Conservation (phyloP, 2,888 invertebrate genomes). For the Ryuthela nishihirai region DNA sequence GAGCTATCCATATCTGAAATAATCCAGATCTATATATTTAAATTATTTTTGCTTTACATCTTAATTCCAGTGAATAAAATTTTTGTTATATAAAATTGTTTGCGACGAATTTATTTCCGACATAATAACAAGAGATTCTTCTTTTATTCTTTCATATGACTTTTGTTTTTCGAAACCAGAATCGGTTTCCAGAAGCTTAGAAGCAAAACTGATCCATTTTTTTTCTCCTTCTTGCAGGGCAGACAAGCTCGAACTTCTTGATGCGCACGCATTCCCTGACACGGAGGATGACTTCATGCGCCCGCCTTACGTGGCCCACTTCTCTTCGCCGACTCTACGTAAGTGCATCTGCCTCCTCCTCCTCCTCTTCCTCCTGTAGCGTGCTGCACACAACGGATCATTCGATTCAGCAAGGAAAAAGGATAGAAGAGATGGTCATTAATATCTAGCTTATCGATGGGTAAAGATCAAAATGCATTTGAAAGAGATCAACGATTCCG, state of each 20-base stretch:
- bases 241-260: constrained; percentile 13
- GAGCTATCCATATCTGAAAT: too few relatives aligned
- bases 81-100: too few relatives aligned
- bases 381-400: neutral
- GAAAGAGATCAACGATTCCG: too few relatives aligned
- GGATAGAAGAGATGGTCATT: neutral
- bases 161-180: neutral
- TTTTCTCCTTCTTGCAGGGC: constrained; percentile 4
- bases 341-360: too few relatives aligned
- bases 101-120: too few relatives aligned
- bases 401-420: neutral
- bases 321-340: constrained; percentile 29
- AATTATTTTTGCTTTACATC: too few relatives aligned
- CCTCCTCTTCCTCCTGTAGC: neutral
- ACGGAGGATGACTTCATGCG: constrained; percentile 27
- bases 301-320: constrained; percentile 29
- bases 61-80: too few relatives aligned
- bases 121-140: too few relatives aligned
- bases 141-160: neutral
- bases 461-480: neutral
- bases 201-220: neutral
- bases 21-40: too few relatives aligned
- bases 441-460: neutral
- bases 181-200: neutral
- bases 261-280: constrained; percentile 12